Base-by-base conservation (phyloP, 1,140 invertebrate genomes). In the Ceratosolen fusciceps region DNA sequence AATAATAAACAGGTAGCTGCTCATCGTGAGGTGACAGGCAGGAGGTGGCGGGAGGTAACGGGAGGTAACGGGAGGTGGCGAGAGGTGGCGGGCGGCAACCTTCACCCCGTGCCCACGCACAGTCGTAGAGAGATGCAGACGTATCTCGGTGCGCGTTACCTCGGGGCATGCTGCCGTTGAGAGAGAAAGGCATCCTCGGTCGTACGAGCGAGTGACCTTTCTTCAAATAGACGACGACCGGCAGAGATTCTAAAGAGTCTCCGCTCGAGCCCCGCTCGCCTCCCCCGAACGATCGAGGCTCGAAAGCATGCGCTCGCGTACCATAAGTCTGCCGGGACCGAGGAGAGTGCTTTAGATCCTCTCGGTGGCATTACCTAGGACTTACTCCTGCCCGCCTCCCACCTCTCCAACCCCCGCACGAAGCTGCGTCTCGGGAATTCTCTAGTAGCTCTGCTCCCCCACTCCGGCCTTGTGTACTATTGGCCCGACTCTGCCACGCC, bases 211-310 rank as follows among this genome's bases (percentile, higher is more conserved):
- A 79, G 67, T 76, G 77, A 75, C 77, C 80, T 79, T 79, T 81
- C 80, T 81, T 81, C 80, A 79, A 81, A 81, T 81, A 81, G 76
- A 81, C 80, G 52, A 73, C 71, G 31, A 56, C n/a, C n/a, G n/a
- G n/a, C n/a, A n/a, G 52, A 54, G 49, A 34, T 74, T 58, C 71
- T 52, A 49, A 52, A 34, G n/a, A 65, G 65, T 29, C 31, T 39
- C 62, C 29, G 43, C 26, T 37, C 34, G 39, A 39, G 12, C 54
- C 34, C 70, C 49, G 47, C 54, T 29, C 37, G 7, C 37, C 60
- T 65, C 52, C 67, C 58, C 43, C 58, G 58, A 74, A 52, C 58
- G 47, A 34, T 26, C 1, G 39, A 24, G 31, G 39, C 7, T 60
- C 26, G 10, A 21, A 16, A 47, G 16, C 10, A 74, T 62, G 39